phyloP scores from a whole-genome alignment of 2,113 vertebrate genomes.

The Girardinichthys multiradiatus region DNA sequence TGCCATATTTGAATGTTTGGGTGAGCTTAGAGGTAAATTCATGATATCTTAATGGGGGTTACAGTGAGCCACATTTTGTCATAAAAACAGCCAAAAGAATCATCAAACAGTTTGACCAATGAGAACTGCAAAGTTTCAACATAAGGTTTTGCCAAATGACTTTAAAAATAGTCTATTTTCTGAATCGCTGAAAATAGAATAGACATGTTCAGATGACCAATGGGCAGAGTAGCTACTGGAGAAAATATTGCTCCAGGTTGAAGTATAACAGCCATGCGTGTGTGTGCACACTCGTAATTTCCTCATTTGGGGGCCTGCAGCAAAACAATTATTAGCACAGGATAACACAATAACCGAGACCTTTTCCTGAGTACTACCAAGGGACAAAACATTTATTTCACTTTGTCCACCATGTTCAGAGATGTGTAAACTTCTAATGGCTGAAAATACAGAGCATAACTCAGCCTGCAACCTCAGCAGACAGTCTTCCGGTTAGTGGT shows the following conservation, averaged over 20 bases:
- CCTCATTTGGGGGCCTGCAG: constrained; percentile 54
- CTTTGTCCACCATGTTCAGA: constrained; percentile 58
- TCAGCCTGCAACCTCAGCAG: constrained; percentile 45
- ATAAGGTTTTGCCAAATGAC: constrained; percentile 32
- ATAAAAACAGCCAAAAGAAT: constrained; percentile 65
- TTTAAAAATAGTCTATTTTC: constrained; percentile 35
- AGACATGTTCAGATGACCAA: constrained; percentile 6
- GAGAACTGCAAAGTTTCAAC: constrained; percentile 38
- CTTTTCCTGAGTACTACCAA: constrained; percentile 60
- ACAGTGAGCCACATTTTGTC: constrained; percentile 36
- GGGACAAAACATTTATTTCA: constrained; percentile 67
- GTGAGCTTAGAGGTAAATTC: constrained; percentile 39
- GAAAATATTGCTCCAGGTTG: constrained; percentile 48
- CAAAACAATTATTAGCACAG: constrained; percentile 64
- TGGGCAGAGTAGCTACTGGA: constrained; percentile 40
- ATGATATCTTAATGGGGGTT: constrained; percentile 54
- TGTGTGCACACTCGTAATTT: constrained; percentile 46
- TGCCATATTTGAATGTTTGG: constrained; percentile 48
- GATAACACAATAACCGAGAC: constrained; percentile 62
- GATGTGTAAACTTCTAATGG: constrained; percentile 47
- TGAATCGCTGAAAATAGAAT: constrained; percentile 12
- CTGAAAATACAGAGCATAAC: constrained; percentile 41
- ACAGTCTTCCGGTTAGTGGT: constrained; percentile 20
- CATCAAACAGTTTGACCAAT: constrained; percentile 56
- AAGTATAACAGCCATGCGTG: constrained; percentile 10